These are phyloP conservation scores for Eriosoma lanigerum DNA, from an alignment of 1,140 invertebrate genomes.

Conservation along the genomic window DNA sequence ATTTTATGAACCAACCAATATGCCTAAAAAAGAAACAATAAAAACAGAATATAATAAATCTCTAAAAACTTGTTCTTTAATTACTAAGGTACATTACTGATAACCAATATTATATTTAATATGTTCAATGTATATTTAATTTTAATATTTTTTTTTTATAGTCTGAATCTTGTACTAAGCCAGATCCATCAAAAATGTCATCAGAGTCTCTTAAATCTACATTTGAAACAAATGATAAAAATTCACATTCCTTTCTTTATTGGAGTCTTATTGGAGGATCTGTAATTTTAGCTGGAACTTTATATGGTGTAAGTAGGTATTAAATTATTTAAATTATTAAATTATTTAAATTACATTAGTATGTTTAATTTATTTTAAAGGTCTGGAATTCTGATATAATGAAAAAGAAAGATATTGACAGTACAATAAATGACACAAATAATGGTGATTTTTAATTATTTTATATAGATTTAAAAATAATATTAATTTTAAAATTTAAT, in stretches of 20 bases:
- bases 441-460: neutral
- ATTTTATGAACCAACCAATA: constrained; percentile 9
- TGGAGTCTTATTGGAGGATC: constrained; percentile 35
- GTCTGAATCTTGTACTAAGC: neutral
- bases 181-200: neutral
- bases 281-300: constrained; percentile 26
- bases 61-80: constrained; percentile 20
- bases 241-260: constrained; percentile 7
- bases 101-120: constrained; percentile 1
- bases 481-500: neutral
- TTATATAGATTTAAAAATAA: neutral
- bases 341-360: neutral
- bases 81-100: neutral
- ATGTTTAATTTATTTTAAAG: constrained; percentile 20
- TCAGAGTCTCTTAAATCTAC: neutral
- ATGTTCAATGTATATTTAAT: neutral
- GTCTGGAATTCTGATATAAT: constrained; percentile 33
- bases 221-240: neutral
- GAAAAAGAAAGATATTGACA: neutral
- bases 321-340: neutral
- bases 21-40: constrained; percentile 33
- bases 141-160: no score
- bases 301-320: constrained; percentile 52
- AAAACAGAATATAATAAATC: neutral
- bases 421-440: neutral